Conservation (phyloP, 2,888 invertebrate species). For the Philaethria dido region DNA sequence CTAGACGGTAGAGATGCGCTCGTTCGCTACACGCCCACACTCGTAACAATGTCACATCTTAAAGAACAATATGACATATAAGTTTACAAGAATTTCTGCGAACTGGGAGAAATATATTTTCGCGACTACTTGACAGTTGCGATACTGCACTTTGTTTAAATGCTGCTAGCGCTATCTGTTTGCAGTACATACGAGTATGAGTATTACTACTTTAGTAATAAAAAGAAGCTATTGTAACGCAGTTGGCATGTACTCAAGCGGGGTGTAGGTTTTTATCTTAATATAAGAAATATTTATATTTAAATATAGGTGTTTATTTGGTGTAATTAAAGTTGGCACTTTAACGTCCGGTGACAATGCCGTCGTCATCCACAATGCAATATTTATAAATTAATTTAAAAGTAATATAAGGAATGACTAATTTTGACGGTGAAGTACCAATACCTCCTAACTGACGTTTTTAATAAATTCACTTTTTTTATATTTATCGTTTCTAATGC, state of each 20-base stretch:
- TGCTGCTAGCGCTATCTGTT: neutral
- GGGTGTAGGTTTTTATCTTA: no score
- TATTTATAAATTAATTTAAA: no score
- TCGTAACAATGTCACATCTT: conserved; percentile 22
- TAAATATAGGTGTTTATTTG: no score
- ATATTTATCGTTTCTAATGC: no score
- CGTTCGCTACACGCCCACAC: neutral
- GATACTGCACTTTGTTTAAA: conserved; percentile 12
- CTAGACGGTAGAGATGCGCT: conserved; percentile 5
- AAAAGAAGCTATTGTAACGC: neutral
- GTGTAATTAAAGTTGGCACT: no score
- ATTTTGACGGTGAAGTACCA: no score
- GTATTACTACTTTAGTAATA: neutral
- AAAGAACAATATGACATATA: conserved; percentile 23
- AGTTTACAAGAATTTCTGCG: conserved; percentile 14
- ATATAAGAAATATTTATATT: no score
- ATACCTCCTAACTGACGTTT: no score
- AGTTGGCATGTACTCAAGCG: neutral
- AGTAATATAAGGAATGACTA: no score
- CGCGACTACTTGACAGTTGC: conserved; percentile 28
- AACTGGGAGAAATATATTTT: conserved; percentile 24
- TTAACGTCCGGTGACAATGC: no score
- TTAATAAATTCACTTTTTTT: no score
- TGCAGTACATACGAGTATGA: neutral
- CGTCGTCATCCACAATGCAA: no score